Conservation (phyloP, 2,888 invertebrate genomes). For the Archips crataeganus region DNA sequence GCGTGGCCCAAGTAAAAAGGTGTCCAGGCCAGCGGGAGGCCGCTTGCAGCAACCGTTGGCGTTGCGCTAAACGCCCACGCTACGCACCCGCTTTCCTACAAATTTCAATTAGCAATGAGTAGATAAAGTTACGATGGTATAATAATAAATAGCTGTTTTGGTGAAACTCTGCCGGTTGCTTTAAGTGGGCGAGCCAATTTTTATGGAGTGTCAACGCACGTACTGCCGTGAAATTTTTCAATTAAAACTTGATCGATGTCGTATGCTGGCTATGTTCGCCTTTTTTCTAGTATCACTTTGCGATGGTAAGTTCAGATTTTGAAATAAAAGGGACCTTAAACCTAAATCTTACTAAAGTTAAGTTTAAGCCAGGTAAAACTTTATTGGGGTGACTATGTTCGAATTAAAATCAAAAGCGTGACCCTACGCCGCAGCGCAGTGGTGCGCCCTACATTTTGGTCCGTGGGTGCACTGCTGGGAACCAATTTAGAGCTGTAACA, state of each 20-base stretch:
- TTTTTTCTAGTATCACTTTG: background rate
- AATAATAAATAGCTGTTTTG: constrained; percentile 50
- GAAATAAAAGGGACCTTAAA: background rate
- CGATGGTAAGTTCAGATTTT: background rate
- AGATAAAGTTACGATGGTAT: constrained; percentile 68
- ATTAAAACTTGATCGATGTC: constrained; percentile 27
- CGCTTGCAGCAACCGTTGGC: constrained; percentile 71
- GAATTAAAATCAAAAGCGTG: constrained; percentile 4
- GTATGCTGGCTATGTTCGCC: constrained; percentile 1
- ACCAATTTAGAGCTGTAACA: constrained; percentile 85
- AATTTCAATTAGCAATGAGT: constrained; percentile 82
- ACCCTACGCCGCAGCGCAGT: constrained; percentile 50
- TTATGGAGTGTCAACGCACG: constrained; percentile 25
- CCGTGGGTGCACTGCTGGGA: constrained; percentile 73
- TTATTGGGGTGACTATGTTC: background rate
- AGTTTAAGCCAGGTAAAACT: background rate
- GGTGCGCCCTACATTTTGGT: constrained; percentile 55
- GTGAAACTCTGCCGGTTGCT: constrained; percentile 27
- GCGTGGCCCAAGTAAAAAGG: constrained; percentile 81
- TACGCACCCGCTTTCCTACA: constrained; percentile 72
- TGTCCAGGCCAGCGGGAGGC: constrained; percentile 76
- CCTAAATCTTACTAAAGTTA: background rate
- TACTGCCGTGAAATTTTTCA: constrained; percentile 27
- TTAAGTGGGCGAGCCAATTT: constrained; percentile 16
- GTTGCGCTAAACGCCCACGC: constrained; percentile 77